Conservation (phyloP, 1,140 invertebrate species). For the Aphelenchoides besseyi region DNA sequence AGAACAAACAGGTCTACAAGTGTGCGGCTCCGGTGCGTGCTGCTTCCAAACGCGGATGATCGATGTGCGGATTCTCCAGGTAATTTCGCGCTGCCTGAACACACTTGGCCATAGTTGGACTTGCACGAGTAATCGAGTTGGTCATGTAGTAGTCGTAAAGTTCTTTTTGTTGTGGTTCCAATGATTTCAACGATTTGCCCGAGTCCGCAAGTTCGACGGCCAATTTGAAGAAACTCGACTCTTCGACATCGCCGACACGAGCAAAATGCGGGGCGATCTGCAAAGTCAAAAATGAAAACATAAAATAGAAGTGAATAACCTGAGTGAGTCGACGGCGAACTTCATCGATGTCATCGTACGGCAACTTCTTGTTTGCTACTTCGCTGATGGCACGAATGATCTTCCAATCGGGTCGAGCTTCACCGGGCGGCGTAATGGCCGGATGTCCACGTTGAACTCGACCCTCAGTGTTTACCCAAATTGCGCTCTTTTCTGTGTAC, state of each 20-base stretch:
- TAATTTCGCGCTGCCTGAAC: constrained; percentile 73
- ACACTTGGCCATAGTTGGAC: constrained; percentile 97
- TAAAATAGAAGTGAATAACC: constrained; percentile 67
- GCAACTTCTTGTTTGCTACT: constrained; percentile 76
- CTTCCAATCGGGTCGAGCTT: constrained; percentile 96
- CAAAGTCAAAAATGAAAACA: constrained; percentile 7
- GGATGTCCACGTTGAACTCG: constrained; percentile 78
- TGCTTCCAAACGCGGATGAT: constrained; percentile 19
- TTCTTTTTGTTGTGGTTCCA: constrained; percentile 68
- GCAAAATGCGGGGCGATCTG: constrained; percentile 80
- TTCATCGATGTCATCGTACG: constrained; percentile 83
- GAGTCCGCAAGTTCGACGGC: constrained; percentile 72
- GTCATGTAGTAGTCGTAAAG: constrained; percentile 98
- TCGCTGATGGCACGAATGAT: constrained; percentile 84
- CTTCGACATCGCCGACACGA: constrained; percentile 77
- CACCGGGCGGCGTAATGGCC: constrained; percentile 86
- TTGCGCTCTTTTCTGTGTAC: constrained; percentile 94
- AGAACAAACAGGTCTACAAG: too few relatives aligned
- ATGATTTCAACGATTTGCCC: constrained; percentile 47
- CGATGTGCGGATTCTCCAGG: constrained; percentile 24
- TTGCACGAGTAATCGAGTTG: constrained; percentile 88
- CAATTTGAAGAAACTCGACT: constrained; percentile 78
- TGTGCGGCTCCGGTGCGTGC: constrained; percentile 11
- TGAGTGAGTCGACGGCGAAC: constrained; percentile 74
- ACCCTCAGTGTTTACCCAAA: constrained; percentile 95